Evolutionary conservation across 2,113 vertebrate species (phyloP), one percentile per base, ranked within the genome.

Genomic region (Alaudala cheleensis): DNA sequence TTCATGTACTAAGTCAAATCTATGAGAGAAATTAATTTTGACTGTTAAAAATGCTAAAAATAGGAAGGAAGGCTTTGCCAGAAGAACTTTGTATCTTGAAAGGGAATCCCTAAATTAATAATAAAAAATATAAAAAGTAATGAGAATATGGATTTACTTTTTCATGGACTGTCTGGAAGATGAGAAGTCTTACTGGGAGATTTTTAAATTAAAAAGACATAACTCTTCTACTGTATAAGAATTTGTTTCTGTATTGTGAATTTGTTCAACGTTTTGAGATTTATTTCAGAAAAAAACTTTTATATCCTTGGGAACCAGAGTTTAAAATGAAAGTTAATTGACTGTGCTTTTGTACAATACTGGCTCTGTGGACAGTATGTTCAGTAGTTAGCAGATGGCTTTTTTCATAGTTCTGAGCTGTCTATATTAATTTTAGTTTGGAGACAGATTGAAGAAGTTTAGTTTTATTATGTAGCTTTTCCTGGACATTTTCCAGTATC

Each of bases 391-490:
- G 66, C 95, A 97, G 93, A 95, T 95, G 94, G 77, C 26, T 87
- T 89, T 91, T 89, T 89, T 37, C 78, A 37, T 88, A 89, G 29
- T 51, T 88, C 45, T 71, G 26, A 95, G 71, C 22, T 61, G 64
- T 69, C 44, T 88, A 20, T 78, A 90, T 93, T 82, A 90, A 93
- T 96, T 96, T 94, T 94, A 93, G 90, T 87, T 95, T 92, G 51
- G 60, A 91, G 80, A 95, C 83, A 93, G 81, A 76, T 60, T 90
- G 88, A 87, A 92, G 70, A 94, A 90, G 70, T 42, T 88, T 80
- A 57, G 25, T 77, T 97, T 88, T 79, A 91, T 69, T 73, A 65
- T 65, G 10, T 54, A 82, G n/a, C 2, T 77, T 78, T 95, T 92
- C 33, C 39, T 88, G 89, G 51, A 91, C 15, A 14, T 73, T 70